Percentiles rank a stretch among this genome's conserved stretches.
Evolutionary conservation across 2,113 vertebrate species (phyloP).

Genomic region (Engraulis encrasicolus): DNA sequence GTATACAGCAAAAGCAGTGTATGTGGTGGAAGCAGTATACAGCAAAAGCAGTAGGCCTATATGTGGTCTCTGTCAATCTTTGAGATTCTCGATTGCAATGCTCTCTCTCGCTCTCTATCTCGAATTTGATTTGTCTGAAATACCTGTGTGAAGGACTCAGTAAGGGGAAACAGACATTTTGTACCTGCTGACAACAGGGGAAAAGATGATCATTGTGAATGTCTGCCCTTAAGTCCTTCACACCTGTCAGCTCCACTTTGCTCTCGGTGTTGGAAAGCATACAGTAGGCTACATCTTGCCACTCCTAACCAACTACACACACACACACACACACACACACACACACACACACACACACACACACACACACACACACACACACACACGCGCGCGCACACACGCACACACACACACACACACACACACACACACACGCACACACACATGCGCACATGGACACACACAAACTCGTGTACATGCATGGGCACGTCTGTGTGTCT

Average conservation of each 20-base stretch:
- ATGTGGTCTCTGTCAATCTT: too few species aligned
- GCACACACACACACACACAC: too few species aligned
- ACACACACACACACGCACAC: too few species aligned
- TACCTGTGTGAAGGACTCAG: slow-evolving; percentile 64
- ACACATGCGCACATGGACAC: too few species aligned
- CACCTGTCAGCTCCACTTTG: slow-evolving; percentile 74
- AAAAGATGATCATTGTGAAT: slow-evolving; percentile 74
- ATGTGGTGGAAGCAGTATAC: neutral
- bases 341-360: neutral
- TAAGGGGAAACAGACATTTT: slow-evolving; percentile 59
- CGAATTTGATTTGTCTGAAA: slow-evolving; percentile 33
- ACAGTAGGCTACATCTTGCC: slow-evolving; percentile 20
- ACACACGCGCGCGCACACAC: too few species aligned
- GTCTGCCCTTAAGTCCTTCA: slow-evolving; percentile 73
- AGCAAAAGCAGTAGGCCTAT: neutral
- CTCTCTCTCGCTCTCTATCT: too few species aligned
- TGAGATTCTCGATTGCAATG: too few species aligned
- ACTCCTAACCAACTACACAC: slow-evolving; percentile 44
- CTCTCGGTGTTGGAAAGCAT: slow-evolving; percentile 56
- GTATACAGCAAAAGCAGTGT: neutral
- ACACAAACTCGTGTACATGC: too few species aligned
- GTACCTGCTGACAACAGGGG: slow-evolving; percentile 72
- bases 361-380: too few species aligned
- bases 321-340: neutral
- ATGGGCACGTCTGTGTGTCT: neutral